Percentiles rank a stretch among this genome's conserved stretches.
Evolutionary conservation across 2,888 invertebrate species (phyloP).

Genomic region (Desoria tigrina): DNA sequence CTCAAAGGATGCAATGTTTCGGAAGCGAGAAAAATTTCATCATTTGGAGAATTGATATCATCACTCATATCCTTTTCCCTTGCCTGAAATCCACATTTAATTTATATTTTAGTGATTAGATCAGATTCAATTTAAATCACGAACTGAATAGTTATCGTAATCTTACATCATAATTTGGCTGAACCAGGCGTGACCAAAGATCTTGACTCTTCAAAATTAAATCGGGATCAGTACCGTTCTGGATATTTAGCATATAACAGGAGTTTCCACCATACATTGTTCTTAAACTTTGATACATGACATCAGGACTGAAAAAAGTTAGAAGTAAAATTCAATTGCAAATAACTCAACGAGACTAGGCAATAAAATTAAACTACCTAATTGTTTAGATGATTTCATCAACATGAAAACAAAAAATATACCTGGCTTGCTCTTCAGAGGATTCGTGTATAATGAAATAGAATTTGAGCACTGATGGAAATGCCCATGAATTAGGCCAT

Average conservation of each 20-base stretch:
- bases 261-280: constrained; percentile 80
- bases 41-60: constrained; percentile 10
- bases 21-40: constrained; percentile 25
- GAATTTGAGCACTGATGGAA: constrained; percentile 77
- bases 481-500: constrained; percentile 64
- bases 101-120: no score
- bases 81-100: neutral
- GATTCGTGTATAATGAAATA: constrained; percentile 84
- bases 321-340: constrained; percentile 39
- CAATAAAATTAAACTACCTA: constrained; percentile 13
- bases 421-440: constrained; percentile 62
- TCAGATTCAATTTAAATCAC: no score
- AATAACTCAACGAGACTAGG: no score
- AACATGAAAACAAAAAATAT: no score
- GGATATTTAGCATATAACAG: constrained; percentile 82
- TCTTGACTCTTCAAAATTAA: neutral
- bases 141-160: no score
- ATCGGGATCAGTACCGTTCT: neutral
- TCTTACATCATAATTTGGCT: no score
- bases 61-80: neutral
- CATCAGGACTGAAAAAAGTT: constrained; percentile 69
- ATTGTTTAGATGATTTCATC: no score
- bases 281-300: constrained; percentile 80
- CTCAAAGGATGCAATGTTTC: constrained; percentile 50
- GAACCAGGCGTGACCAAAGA: no score